These are phyloP conservation scores for Nycticryphes semicollaris DNA, from an alignment of 2,113 vertebrate species.

Conservation along the genomic window DNA sequence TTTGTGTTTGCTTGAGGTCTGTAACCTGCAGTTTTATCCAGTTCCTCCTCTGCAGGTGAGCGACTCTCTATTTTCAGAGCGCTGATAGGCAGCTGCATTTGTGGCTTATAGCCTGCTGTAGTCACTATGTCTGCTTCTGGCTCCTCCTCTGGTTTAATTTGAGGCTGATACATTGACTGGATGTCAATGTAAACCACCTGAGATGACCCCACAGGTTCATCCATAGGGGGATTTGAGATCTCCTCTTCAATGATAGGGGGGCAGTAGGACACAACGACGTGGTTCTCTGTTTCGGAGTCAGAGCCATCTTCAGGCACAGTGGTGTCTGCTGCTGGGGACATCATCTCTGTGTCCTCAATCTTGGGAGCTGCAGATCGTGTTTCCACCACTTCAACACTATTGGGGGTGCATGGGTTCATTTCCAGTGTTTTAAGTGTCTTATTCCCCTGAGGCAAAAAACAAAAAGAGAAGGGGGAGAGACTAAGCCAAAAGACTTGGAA, in stretches of 20 bases:
- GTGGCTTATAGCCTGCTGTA: conserved; percentile 80
- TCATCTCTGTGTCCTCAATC: conserved; percentile 81
- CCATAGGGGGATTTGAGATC: conserved; percentile 64
- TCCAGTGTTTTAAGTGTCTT: conserved; percentile 78
- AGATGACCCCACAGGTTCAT: conserved; percentile 78
- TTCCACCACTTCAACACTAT: conserved; percentile 89
- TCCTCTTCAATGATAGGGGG: conserved; percentile 89
- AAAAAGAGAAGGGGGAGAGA: background rate
- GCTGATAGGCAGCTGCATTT: conserved; percentile 72
- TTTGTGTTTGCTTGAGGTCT: conserved; percentile 84
- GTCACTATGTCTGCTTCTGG: conserved; percentile 36
- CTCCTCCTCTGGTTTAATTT: conserved; percentile 71
- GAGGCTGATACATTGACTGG: conserved; percentile 86
- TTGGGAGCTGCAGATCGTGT: conserved; percentile 78
- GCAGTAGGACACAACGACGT: conserved; percentile 82
- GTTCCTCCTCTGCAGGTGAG: conserved; percentile 45
- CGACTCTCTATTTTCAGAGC: conserved; percentile 33
- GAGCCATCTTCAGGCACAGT: conserved; percentile 72
- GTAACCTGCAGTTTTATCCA: conserved; percentile 79
- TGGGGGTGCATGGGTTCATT: conserved; percentile 89
- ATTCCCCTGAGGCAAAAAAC: conserved; percentile 66
- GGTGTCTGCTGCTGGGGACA: conserved; percentile 76
- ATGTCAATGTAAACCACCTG: conserved; percentile 94
- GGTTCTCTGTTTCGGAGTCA: conserved; percentile 81
- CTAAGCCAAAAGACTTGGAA: background rate